Conservation (phyloP, 2,888 invertebrate species). For the Kuschelorhynchus macadamiae region DNA sequence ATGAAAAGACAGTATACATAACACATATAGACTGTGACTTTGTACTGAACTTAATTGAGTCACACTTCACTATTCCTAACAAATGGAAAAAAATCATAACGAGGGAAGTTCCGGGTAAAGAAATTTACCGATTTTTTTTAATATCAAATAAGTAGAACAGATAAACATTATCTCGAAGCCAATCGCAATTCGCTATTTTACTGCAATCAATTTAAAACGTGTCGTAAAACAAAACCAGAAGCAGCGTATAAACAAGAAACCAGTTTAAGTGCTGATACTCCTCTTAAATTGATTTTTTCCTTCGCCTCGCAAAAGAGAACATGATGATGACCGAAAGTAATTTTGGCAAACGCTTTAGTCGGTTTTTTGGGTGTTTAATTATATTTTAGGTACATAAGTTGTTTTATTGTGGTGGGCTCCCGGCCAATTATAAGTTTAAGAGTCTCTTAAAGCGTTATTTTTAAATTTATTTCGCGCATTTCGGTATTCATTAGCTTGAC, state of each 20-base stretch:
- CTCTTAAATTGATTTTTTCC: constrained; percentile 27
- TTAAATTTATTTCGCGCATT: constrained; percentile 54
- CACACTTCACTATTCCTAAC: too few relatives aligned
- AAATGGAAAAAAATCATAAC: too few relatives aligned
- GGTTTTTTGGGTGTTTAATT: constrained; percentile 64
- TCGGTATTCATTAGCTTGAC: constrained; percentile 50
- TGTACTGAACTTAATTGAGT: too few relatives aligned
- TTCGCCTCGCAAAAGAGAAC: constrained; percentile 43
- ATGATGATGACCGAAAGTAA: constrained; percentile 51
- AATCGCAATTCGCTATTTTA: too few relatives aligned
- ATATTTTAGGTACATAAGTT: constrained; percentile 56
- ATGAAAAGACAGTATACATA: too few relatives aligned
- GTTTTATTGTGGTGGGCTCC: constrained; percentile 59
- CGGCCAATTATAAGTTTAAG: constrained; percentile 58
- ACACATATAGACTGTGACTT: too few relatives aligned
- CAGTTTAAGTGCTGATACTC: constrained; percentile 23
- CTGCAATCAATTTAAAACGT: too few relatives aligned
- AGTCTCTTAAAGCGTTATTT: constrained; percentile 57
- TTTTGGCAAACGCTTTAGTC: constrained; percentile 62
- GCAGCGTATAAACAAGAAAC: constrained; percentile 22
- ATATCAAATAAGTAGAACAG: too few relatives aligned
- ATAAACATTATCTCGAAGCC: too few relatives aligned
- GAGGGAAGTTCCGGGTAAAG: too few relatives aligned
- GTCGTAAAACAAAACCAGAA: constrained; percentile 24
- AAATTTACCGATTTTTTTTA: too few relatives aligned